Base-by-base conservation (phyloP, 2,113 vertebrate species). In the Crotalus tigris region DNA sequence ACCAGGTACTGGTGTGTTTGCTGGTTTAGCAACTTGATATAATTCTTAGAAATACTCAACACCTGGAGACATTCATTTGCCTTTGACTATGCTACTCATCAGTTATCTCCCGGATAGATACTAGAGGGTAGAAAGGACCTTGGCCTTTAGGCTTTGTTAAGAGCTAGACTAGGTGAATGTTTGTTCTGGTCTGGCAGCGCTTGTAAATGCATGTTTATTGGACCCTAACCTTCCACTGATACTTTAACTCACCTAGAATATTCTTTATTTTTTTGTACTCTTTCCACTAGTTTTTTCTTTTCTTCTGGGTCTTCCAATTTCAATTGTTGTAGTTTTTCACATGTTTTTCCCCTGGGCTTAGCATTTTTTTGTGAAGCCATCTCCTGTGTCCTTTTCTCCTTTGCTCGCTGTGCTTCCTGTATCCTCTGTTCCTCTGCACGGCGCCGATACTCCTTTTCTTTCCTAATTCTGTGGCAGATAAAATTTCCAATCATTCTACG, bases 381-480 rank as follows among this genome's bases (percentile, higher is more conserved):
- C 86, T 92, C 94, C 89, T 88, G 81, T 90, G 98, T 95, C 92
- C 90, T 97, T 95, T 94, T 97, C 95, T 99, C 98, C 87, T 98
- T 98, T 10, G 93, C 95, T 64, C 95, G 88, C n/a, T 98, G 85
- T 85, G 3, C 57, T 3, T 85, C 54, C 53, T 21, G 33, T 26
- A 91, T 92, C 92, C 91, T 97, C 94, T 95, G 97, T 95, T 99
- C 99, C 87, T 98, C 98, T 17, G 93, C 95, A 81, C 95, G 87
- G 29, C 98, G 97, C 81, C 97, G 93, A 3, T 96, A 96, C 81
- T 99, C 99, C 94, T 98, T 98, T 95, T 98, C 97, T 11, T 96
- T 97, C 96, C 99, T 99, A 90, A 99, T 98, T 96, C 99, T 99
- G 95, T 64, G 92, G 85, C 24, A 94, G 92, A 92, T 0, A 1